Evolutionary conservation across 2,888 invertebrate genomes (phyloP).

Genomic region (Drosophila siamana): DNA sequence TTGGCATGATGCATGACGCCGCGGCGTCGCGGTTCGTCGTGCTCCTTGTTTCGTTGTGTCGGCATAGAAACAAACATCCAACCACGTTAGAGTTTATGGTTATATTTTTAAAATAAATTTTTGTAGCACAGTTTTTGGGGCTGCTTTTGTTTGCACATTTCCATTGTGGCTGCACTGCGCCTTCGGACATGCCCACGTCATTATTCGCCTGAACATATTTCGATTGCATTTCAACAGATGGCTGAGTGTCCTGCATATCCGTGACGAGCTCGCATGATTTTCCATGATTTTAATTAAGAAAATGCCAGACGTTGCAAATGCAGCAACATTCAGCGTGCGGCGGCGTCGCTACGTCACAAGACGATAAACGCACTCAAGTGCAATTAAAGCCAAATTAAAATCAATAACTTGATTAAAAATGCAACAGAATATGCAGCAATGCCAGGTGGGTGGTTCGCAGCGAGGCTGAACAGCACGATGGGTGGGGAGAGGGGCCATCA

Average conservation of each 20-base stretch:
- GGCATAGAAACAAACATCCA: slow-evolving; percentile 31
- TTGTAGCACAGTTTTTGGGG: slow-evolving; percentile 42
- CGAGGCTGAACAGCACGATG: too few species aligned
- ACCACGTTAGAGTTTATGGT: not conserved
- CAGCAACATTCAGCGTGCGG: slow-evolving; percentile 11
- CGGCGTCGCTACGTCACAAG: slow-evolving; percentile 35
- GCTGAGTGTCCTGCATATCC: slow-evolving; percentile 26
- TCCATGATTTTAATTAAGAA: slow-evolving; percentile 72
- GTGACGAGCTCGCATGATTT: slow-evolving; percentile 31
- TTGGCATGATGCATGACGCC: slow-evolving; percentile 55
- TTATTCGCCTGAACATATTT: slow-evolving; percentile 53
- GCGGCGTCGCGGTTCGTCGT: slow-evolving; percentile 31
- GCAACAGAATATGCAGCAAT: slow-evolving; percentile 33
- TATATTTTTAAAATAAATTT: slow-evolving; percentile 37
- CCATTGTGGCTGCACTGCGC: slow-evolving; percentile 14
- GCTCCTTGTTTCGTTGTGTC: slow-evolving; percentile 8
- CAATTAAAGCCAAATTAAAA: slow-evolving; percentile 78
- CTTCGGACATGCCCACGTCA: slow-evolving; percentile 9
- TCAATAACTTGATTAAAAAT: slow-evolving; percentile 75
- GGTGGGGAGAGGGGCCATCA: not conserved
- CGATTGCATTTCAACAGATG: slow-evolving; percentile 47
- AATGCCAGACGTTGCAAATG: slow-evolving; percentile 49
- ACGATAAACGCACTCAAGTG: slow-evolving; percentile 69
- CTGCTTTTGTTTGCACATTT: slow-evolving; percentile 22
- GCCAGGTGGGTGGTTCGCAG: slow-evolving; percentile 1